These are phyloP conservation scores for Lasius fuliginosus DNA, from an alignment of 2,888 invertebrate species.

Conservation along the genomic window DNA sequence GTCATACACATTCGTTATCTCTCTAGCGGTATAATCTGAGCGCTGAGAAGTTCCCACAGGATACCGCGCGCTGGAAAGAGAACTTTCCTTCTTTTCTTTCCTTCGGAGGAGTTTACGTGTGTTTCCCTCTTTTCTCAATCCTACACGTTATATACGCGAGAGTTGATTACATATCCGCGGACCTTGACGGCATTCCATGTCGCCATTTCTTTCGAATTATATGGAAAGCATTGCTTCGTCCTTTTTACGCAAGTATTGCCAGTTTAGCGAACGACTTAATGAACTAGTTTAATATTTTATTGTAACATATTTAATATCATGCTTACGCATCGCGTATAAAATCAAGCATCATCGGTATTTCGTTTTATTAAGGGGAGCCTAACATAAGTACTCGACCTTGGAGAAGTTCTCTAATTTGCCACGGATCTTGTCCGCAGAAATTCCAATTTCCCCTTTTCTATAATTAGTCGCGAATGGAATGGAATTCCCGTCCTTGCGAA, in stretches of 20 bases:
- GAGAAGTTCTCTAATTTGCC: constrained; percentile 3
- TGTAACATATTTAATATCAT: constrained; percentile 38
- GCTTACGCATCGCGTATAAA: constrained; percentile 18
- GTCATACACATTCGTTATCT: constrained; percentile 53
- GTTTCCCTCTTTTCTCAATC: constrained; percentile 39
- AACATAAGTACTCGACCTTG: not conserved
- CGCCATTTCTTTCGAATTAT: constrained; percentile 57
- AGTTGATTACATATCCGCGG: constrained; percentile 46
- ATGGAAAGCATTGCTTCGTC: constrained; percentile 44
- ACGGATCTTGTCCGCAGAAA: constrained; percentile 17
- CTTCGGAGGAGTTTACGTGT: constrained; percentile 41
- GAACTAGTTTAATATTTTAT: constrained; percentile 49
- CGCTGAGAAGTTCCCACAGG: constrained; percentile 66
- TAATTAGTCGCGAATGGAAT: constrained; percentile 58
- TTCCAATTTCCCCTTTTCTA: constrained; percentile 42
- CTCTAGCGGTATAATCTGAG: constrained; percentile 46
- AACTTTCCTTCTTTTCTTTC: constrained; percentile 50
- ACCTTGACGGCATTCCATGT: constrained; percentile 61
- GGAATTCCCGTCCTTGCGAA: constrained; percentile 54
- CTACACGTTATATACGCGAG: constrained; percentile 40
- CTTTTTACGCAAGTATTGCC: constrained; percentile 18
- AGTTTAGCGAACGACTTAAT: constrained; percentile 29
- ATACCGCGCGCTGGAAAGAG: constrained; percentile 51
- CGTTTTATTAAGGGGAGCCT: constrained; percentile 13
- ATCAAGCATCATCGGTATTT: constrained; percentile 41